Percentiles rank a stretch among this genome's conserved stretches.
phyloP scores from a whole-genome alignment of 1,140 invertebrate genomes.

The Drosophila albomicans region DNA sequence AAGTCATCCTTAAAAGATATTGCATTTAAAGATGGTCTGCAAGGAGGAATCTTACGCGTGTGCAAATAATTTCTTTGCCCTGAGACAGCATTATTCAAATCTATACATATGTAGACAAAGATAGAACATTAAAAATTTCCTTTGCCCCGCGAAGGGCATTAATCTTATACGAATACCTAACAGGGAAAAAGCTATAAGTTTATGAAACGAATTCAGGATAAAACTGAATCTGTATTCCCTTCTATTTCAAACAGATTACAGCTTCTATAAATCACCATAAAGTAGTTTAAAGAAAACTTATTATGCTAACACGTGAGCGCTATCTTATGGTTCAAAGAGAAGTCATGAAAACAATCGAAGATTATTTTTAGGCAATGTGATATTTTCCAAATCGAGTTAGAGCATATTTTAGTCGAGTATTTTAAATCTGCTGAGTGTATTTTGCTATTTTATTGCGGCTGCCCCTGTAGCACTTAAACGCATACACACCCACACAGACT shows the following conservation, averaged over 20 bases:
- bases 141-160: slow-evolving; percentile 57
- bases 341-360: neutral
- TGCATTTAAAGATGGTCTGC: too few species aligned
- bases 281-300: neutral
- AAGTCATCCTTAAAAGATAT: too few species aligned
- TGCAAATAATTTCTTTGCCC: slow-evolving; percentile 60
- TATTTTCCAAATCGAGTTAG: slow-evolving; percentile 5
- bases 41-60: slow-evolving; percentile 2
- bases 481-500: slow-evolving; percentile 23
- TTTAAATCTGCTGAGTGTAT: slow-evolving; percentile 10
- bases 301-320: neutral
- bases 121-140: slow-evolving; percentile 57
- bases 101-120: neutral
- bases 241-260: neutral
- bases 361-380: neutral
- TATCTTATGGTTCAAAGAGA: neutral
- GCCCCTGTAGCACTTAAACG: slow-evolving; percentile 44
- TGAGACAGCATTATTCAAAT: neutral
- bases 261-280: too few species aligned
- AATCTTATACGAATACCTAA: slow-evolving; percentile 66
- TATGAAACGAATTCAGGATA: neutral
- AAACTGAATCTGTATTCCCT: neutral
- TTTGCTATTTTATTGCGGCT: slow-evolving; percentile 64
- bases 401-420: neutral
- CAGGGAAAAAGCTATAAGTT: slow-evolving; percentile 3